A percentile compares a stretch with the other conserved stretches of the same genome.
Evolutionary conservation across 2,797 vertebrate genomes (phyloP).

Genomic region (Helicolenus hilgendorfi): DNA sequence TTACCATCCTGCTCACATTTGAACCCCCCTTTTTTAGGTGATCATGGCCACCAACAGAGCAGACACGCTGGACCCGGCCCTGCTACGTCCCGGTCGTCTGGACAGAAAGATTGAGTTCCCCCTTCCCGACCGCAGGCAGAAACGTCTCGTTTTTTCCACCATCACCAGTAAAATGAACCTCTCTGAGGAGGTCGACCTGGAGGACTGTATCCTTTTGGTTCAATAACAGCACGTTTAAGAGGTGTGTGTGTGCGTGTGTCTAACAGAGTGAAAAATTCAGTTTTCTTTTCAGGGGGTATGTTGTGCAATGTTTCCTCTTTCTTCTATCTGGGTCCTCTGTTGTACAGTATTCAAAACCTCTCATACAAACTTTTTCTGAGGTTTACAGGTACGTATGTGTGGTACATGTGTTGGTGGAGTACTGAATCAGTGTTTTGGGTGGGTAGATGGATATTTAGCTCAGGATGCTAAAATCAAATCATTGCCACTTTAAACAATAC

Average conservation of each 20-base stretch:
- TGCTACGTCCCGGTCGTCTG: slow-evolving; percentile 94
- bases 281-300: not conserved
- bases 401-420: not conserved
- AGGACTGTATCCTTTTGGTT: slow-evolving; percentile 94
- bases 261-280: not conserved
- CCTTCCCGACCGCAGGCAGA: slow-evolving; percentile 95
- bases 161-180: slow-evolving; percentile 99
- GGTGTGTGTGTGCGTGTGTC: not conserved
- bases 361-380: not conserved
- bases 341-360: too few species aligned
- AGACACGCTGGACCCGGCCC: slow-evolving; percentile 95
- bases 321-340: too few species aligned
- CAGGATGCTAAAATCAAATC: not conserved
- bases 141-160: slow-evolving; percentile 96
- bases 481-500: not conserved
- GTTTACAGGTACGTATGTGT: not conserved
- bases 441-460: not conserved
- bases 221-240: not conserved
- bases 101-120: slow-evolving; percentile 98
- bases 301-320: not conserved
- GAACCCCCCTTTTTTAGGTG: slow-evolving; percentile 84
- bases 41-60: slow-evolving; percentile 98
- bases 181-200: slow-evolving; percentile 96
- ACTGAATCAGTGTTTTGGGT: not conserved
- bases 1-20: not conserved